phyloP scores from a whole-genome alignment of 2,888 invertebrate species.

The Minunthozetes semirufus region DNA sequence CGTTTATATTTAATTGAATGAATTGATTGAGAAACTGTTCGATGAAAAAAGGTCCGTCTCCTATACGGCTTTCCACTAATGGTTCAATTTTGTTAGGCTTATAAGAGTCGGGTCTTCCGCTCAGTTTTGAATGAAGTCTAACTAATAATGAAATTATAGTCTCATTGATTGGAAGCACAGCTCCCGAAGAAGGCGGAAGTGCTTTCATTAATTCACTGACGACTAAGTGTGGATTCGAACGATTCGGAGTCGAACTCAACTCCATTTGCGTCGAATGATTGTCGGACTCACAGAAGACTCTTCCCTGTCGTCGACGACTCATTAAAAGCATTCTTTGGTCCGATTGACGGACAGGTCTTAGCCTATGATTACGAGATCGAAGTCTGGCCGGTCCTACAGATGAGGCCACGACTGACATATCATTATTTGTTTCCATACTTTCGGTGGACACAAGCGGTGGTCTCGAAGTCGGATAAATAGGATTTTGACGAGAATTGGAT shows the following conservation, averaged over 20 bases:
- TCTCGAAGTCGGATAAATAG: not conserved
- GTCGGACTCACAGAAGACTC: not conserved
- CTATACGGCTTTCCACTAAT: constrained; percentile 52
- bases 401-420: constrained; percentile 39
- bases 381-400: constrained; percentile 38
- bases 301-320: constrained; percentile 38
- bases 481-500: not conserved
- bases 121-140: constrained; percentile 81
- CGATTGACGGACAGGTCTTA: constrained; percentile 38
- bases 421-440: not conserved
- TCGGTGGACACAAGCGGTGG: not conserved
- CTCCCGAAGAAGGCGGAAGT: constrained; percentile 34
- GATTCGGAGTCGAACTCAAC: constrained; percentile 44
- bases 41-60: constrained; percentile 83
- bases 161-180: constrained; percentile 46
- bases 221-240: constrained; percentile 10
- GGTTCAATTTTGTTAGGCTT: constrained; percentile 46
- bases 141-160: constrained; percentile 81
- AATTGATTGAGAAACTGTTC: constrained; percentile 65
- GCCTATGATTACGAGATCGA: constrained; percentile 36
- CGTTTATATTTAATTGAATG: constrained; percentile 29
- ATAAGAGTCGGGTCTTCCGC: constrained; percentile 72
- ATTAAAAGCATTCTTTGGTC: constrained; percentile 37
- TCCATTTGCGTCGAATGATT: not conserved
- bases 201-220: constrained; percentile 26